phyloP scores from a whole-genome alignment of 1,140 invertebrate species.

The Hylaeus volcanicus region DNA sequence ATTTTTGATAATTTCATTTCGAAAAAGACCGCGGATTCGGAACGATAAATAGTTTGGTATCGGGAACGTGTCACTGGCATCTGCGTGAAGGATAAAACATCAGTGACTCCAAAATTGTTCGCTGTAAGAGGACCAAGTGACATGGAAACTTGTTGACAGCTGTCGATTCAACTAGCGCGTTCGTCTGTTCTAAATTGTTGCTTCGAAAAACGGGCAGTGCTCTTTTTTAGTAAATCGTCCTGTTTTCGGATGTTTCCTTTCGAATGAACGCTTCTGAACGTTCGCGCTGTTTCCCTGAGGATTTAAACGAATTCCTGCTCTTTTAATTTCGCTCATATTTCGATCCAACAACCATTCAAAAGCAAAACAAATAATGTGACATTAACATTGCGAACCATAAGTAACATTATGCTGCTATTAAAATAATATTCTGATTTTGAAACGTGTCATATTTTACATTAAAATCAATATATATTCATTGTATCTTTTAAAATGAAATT shows the following conservation, averaged over 20 bases:
- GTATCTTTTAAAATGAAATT: too few species aligned
- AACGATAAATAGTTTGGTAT: not conserved
- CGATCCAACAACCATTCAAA: too few species aligned
- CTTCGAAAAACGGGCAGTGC: not conserved
- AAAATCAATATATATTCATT: too few species aligned
- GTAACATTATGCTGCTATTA: too few species aligned
- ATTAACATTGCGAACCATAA: too few species aligned
- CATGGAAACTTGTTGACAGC: conserved; percentile 3
- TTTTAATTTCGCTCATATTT: too few species aligned
- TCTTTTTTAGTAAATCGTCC: too few species aligned
- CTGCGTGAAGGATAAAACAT: not conserved
- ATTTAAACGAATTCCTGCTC: not conserved
- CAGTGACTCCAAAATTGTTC: not conserved
- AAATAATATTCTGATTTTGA: too few species aligned
- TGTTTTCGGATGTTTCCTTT: not conserved
- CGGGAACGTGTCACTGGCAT: not conserved
- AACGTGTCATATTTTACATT: too few species aligned
- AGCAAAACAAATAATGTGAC: too few species aligned
- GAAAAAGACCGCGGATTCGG: not conserved
- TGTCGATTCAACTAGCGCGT: not conserved
- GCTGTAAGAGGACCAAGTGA: not conserved
- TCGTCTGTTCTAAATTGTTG: not conserved
- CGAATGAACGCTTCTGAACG: not conserved
- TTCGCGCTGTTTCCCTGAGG: not conserved
- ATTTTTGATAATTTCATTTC: not conserved